phyloP scores from a whole-genome alignment of 1,140 invertebrate species.

The Drosophila arizonae region DNA sequence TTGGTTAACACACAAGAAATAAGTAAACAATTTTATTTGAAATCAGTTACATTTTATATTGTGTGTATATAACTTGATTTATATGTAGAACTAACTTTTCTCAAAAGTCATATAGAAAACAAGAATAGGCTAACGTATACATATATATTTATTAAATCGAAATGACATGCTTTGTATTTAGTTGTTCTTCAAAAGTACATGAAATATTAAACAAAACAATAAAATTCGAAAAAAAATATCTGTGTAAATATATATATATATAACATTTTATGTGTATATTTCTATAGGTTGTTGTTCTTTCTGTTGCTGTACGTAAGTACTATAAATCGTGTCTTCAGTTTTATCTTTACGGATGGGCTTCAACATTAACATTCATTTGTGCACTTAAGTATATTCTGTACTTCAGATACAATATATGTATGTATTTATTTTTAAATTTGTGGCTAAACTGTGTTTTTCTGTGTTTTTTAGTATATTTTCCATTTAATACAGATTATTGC shows the following conservation, averaged over 20 bases:
- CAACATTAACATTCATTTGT: slow-evolving; percentile 15
- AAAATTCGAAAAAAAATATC: slow-evolving; percentile 36
- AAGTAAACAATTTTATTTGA: slow-evolving; percentile 66
- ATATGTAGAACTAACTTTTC: slow-evolving; percentile 57
- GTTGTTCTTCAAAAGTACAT: slow-evolving; percentile 37
- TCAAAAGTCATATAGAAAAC: slow-evolving; percentile 65
- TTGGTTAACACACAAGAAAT: slow-evolving; percentile 39
- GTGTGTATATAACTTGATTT: slow-evolving; percentile 45
- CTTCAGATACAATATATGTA: neutral
- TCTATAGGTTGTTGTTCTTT: slow-evolving; percentile 38
- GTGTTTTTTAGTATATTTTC: slow-evolving; percentile 22
- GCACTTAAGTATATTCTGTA: slow-evolving; percentile 4
- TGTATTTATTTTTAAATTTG: neutral
- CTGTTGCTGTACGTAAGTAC: slow-evolving; percentile 41
- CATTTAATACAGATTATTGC: slow-evolving; percentile 43
- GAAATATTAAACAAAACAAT: slow-evolving; percentile 53
- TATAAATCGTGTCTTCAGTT: slow-evolving; percentile 44
- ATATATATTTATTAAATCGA: slow-evolving; percentile 59
- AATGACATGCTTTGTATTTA: slow-evolving; percentile 60
- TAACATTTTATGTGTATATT: slow-evolving; percentile 69
- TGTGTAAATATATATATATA: slow-evolving; percentile 53
- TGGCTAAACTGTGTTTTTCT: slow-evolving; percentile 1
- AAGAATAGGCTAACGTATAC: slow-evolving; percentile 52
- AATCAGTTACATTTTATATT: slow-evolving; percentile 68
- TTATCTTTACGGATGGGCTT: slow-evolving; percentile 43